Base-by-base conservation (phyloP, 2,113 vertebrate genomes). In the Triplophysa siluroides region DNA sequence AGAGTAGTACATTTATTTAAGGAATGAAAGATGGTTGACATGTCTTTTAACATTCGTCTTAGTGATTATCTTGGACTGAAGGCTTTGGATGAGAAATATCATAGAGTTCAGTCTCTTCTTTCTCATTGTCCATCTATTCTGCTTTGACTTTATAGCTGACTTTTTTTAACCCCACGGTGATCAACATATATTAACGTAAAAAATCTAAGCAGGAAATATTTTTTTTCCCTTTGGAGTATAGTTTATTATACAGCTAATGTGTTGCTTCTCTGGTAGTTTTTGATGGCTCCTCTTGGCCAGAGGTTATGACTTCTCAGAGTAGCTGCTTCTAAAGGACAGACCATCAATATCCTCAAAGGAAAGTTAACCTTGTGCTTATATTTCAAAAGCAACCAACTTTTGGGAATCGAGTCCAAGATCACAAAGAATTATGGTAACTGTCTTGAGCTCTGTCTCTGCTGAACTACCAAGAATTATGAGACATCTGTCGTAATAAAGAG, bases 121-220 rank as follows among this genome's bases (percentile, higher is more conserved):
- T 47, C 14, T 74, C 62, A 43, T 19, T 68, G 70, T 54, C 56
- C 47, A 38, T 63, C 33, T 26, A 7, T 64, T 74, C 76, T 62
- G 78, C 74, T 72, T 75, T 67, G 82, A 83, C 85, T 87, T 83
- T 86, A 80, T 79, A 79, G 86, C 85, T 88, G 86, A 91, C 86
- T 89, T 85, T 72, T n/a, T 56, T 77, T 65, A 50, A 6, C 13
- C 67, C 43, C 58, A 50, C 11, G 4, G 66, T 84, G 80, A 85
- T 82, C 83, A 77, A 77, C 56, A 38, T 13, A 11, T 2, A 78
- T 85, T 63, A 68, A 79, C 74, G 60, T 75, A 81, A 47, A 87
- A 83, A 33, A 66, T 89, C 90, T 92, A 85, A 89, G 85, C 88
- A 87, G 87, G 83, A 86, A 88, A 92, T 92, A 90, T 91, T 91